Percentiles rank a stretch among this genome's conserved stretches.
phyloP scores from a whole-genome alignment of 1,140 invertebrate species.

The Bacillus rossius region DNA sequence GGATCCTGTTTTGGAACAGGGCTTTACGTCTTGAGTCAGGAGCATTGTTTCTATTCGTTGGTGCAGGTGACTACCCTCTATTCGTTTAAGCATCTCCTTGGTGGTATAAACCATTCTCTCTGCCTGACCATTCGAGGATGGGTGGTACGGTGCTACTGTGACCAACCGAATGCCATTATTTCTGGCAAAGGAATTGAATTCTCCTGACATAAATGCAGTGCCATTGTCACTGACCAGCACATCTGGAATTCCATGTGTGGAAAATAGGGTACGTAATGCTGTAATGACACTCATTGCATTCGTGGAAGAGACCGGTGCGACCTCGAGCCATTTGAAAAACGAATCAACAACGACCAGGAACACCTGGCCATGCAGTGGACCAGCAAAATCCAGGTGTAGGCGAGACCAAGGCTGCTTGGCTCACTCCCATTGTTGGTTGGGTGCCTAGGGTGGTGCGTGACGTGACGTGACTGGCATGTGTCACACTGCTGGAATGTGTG shows the following conservation, averaged over 20 bases:
- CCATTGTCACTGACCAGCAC: slow-evolving; percentile 38
- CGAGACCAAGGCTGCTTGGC: slow-evolving; percentile 23
- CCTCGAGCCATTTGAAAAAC: slow-evolving; percentile 25
- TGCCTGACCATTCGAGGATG: slow-evolving; percentile 16
- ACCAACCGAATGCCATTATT: neutral
- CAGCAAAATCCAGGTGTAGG: slow-evolving; percentile 24
- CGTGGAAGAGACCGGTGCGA: slow-evolving; percentile 6
- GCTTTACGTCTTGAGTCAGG: neutral
- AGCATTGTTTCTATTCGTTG: neutral
- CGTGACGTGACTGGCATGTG: slow-evolving; percentile 13
- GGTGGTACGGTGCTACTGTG: neutral
- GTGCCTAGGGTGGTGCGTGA: slow-evolving; percentile 20
- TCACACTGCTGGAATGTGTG: slow-evolving; percentile 32
- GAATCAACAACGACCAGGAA: slow-evolving; percentile 26
- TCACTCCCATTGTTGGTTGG: slow-evolving; percentile 29
- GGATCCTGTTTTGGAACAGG: neutral
- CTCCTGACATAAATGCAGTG: slow-evolving; percentile 34
- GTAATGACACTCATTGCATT: slow-evolving; percentile 21
- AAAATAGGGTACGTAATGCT: slow-evolving; percentile 30
- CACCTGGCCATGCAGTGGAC: slow-evolving; percentile 16
- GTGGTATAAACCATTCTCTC: slow-evolving; percentile 27
- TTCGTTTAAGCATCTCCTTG: slow-evolving; percentile 13
- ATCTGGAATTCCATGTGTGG: slow-evolving; percentile 33
- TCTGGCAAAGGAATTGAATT: slow-evolving; percentile 32
- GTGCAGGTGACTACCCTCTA: neutral